phyloP scores from a whole-genome alignment of 2,888 invertebrate genomes.

The Drosophila kokeensis region DNA sequence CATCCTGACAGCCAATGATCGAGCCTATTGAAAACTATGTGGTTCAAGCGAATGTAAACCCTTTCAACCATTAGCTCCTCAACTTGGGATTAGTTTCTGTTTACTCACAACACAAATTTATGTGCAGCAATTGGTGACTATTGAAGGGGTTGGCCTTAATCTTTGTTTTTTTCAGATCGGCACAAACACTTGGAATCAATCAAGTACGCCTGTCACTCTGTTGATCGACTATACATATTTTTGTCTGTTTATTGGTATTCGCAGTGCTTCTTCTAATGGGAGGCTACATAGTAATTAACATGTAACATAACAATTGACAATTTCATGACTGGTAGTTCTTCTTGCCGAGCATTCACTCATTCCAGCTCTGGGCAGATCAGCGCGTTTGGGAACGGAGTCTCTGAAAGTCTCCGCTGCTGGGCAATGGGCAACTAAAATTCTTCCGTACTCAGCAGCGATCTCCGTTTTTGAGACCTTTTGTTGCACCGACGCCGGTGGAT shows the following conservation, averaged over 20 bases:
- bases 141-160: not conserved
- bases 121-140: not conserved
- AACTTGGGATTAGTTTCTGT: not conserved
- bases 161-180: not conserved
- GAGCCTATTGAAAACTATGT: not conserved
- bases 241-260: not conserved
- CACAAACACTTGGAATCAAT: not conserved
- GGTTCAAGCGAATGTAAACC: not conserved
- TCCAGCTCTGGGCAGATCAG: no score
- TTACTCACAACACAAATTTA: not conserved
- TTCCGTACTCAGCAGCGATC: no score
- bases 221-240: not conserved
- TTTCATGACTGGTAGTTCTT: not conserved
- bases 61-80: not conserved
- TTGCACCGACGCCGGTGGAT: no score
- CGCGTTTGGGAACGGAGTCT: no score
- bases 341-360: not conserved
- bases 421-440: no score
- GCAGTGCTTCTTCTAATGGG: not conserved
- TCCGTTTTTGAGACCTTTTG: no score
- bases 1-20: constrained; percentile 13
- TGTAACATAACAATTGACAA: no score
- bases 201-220: not conserved
- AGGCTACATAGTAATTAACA: no score
- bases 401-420: no score